A percentile compares a stretch with the other conserved stretches of the same genome.
phyloP scores from a whole-genome alignment of 2,888 invertebrate species.

The Volucella inanis region DNA sequence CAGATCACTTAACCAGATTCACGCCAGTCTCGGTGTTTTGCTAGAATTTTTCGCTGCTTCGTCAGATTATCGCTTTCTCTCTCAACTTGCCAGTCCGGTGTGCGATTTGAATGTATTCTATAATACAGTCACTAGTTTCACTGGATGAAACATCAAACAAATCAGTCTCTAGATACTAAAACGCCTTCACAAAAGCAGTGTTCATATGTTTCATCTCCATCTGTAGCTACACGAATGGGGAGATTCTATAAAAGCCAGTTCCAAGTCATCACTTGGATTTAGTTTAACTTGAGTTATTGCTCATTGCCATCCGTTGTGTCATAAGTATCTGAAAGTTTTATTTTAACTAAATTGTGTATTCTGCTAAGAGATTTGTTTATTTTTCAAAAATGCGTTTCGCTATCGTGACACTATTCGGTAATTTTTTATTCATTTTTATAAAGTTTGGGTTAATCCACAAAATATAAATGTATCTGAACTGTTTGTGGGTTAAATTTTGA shows the following conservation, averaged over 20 bases:
- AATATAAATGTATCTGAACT: background rate
- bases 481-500: background rate
- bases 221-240: constrained; percentile 8
- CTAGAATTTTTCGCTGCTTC: constrained; percentile 1
- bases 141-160: background rate
- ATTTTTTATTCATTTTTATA: constrained; percentile 18
- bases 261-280: constrained; percentile 43
- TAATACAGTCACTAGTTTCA: constrained; percentile 51
- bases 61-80: constrained; percentile 7
- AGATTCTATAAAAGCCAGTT: constrained; percentile 68
- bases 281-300: constrained; percentile 60
- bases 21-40: background rate
- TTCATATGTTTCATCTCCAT: constrained; percentile 2
- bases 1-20: constrained; percentile 48
- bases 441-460: no score
- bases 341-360: background rate
- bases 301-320: constrained; percentile 41
- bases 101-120: constrained; percentile 44
- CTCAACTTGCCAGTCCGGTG: background rate
- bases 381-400: constrained; percentile 58
- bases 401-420: constrained; percentile 57
- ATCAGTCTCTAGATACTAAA: constrained; percentile 21
- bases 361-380: background rate
- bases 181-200: constrained; percentile 21
- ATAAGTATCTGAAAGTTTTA: constrained; percentile 24